Evolutionary conservation across 2,113 vertebrate species (phyloP).

Genomic region (Boleophthalmus pectinirostris): DNA sequence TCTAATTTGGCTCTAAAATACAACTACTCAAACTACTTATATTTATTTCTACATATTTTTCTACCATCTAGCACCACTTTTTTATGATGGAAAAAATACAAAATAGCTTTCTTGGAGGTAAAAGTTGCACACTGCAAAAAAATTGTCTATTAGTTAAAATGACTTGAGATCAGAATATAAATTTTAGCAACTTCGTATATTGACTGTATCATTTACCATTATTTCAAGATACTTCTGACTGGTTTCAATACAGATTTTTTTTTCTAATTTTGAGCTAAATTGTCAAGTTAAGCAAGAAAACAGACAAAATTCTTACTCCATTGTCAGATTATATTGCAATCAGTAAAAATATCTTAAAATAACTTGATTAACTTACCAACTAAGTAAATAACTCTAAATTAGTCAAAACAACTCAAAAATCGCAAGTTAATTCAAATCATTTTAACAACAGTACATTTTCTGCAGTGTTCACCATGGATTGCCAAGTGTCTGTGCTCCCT

Average conservation of each 20-base stretch:
- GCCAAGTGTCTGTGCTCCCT: slow-evolving; percentile 21
- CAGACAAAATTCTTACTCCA: neutral
- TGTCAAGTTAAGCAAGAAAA: too few species aligned
- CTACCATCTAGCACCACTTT: slow-evolving; percentile 3
- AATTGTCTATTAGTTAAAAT: neutral
- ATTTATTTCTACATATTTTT: neutral
- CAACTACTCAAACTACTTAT: neutral
- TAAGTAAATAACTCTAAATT: neutral
- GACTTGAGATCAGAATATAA: neutral
- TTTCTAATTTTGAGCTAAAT: neutral
- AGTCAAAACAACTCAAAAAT: neutral
- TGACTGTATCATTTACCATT: neutral
- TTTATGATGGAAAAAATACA: neutral
- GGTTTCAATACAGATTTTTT: neutral
- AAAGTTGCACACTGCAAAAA: neutral
- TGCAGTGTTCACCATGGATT: slow-evolving; percentile 19
- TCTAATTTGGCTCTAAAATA: neutral
- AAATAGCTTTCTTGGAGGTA: slow-evolving; percentile 3
- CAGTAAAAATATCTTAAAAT: neutral
- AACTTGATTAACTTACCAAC: neutral
- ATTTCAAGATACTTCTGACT: neutral
- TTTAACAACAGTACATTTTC: neutral
- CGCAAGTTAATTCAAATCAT: neutral
- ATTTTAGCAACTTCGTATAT: neutral
- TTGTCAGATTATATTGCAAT: neutral